These are phyloP conservation scores for Alouatta palliata DNA, from an alignment of 2,113 vertebrate genomes.

Conservation along the genomic window DNA sequence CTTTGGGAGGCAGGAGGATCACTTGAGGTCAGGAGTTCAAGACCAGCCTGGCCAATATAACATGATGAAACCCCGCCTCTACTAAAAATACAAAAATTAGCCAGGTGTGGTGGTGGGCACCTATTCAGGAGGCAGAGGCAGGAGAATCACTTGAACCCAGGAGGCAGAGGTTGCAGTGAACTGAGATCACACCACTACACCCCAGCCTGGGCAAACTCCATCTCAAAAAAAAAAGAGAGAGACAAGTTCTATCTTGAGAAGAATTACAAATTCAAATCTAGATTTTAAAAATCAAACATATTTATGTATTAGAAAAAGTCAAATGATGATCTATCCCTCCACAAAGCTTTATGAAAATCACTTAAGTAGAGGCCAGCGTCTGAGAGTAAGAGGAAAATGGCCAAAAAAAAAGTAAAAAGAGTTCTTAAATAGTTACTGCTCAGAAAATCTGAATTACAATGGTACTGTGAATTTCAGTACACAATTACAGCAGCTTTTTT, in stretches of 20 bases:
- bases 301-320: background rate
- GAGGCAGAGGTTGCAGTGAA: no score
- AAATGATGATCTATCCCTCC: background rate
- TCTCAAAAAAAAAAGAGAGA: background rate
- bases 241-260: background rate
- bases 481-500: background rate
- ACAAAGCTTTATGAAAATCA: background rate
- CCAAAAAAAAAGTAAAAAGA: background rate
- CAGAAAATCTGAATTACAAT: background rate
- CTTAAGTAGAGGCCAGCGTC: background rate
- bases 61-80: no score
- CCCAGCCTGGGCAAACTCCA: no score
- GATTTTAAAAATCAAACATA: background rate
- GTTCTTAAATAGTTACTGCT: background rate
- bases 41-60: no score
- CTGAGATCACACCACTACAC: no score
- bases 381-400: background rate
- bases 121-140: no score
- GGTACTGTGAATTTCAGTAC: background rate
- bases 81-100: no score
- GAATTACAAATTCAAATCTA: background rate
- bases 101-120: no score
- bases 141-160: no score
- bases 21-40: no score
- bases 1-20: no score